Evolutionary conservation across 2,888 invertebrate genomes (phyloP), one percentile per base, ranked within the genome.

Genomic region (Hoplodrina blanda): DNA sequence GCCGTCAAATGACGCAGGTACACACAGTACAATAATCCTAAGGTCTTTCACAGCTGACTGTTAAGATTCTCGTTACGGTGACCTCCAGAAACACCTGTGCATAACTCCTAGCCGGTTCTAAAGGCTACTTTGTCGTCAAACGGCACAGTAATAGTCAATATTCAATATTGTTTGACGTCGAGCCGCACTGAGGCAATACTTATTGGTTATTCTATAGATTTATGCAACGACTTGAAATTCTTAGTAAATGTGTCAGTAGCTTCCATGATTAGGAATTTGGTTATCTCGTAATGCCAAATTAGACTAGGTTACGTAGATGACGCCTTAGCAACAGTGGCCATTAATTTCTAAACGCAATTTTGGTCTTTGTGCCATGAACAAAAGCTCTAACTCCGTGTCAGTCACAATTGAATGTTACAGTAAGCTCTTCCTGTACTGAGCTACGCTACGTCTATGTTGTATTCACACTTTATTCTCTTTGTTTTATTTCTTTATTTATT

Each of bases 41-140:
- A 78, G 78, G 73, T 78, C 63, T 78, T 80, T 63, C 76, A 73
- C 80, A 76, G 76, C 82, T 82, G 82, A 82, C 69, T 65, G 70
- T 17, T 78, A 70, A 70, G 79, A 70, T 79, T 84, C 71, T 84
- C 76, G 80, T 68, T 76, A 73, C 61, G 30, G 55, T 79, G 84
- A 84, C 82, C 82, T 82, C 82, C 71, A 84, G 56, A 72, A 74
- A 84, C 82, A 82, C 82, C 82, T 82, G 82, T 78, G 71, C 76
- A 79, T 82, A 82, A 62, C 80, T 82, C 67, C 71, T 68, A 84
- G 82, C 79, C 76, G 79, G 84, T 84, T 84, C 63, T 76, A 50
- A 81, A 84, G 82, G 78, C 82, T 78, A 76, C 62, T 57, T 83
- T 74, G 72, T 78, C 63, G 82, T 78, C 72, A 77, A 70, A 73